Evolutionary conservation across 2,888 invertebrate genomes (phyloP).

Genomic region (Dicroscelio sp.): DNA sequence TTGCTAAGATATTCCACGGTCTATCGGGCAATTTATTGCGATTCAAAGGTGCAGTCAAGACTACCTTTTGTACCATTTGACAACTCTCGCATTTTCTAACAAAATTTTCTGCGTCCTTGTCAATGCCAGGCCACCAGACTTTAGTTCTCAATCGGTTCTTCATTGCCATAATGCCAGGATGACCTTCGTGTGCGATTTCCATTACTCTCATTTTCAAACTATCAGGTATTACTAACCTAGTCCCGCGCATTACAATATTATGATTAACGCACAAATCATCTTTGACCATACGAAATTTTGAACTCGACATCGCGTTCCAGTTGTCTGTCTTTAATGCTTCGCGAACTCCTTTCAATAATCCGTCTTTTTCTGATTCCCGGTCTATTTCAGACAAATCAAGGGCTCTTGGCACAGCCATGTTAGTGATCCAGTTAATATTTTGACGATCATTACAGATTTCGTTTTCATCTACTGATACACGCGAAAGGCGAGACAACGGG

Average conservation of each 20-base stretch:
- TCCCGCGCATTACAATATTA: constrained; percentile 8
- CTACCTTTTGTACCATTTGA: too few species aligned
- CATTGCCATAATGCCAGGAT: too few species aligned
- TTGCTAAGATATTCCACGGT: too few species aligned
- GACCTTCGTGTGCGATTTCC: too few species aligned
- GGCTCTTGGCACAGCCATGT: not conserved
- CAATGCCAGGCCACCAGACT: too few species aligned
- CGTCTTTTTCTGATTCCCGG: constrained; percentile 4
- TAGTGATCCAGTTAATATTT: not conserved
- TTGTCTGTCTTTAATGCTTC: not conserved
- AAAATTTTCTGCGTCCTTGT: too few species aligned
- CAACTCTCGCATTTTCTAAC: too few species aligned
- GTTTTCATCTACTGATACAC: not conserved
- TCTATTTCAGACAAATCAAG: not conserved
- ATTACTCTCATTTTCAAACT: too few species aligned
- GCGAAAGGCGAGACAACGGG: constrained; percentile 13
- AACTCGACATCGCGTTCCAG: not conserved
- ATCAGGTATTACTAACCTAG: too few species aligned
- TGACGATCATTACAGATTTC: not conserved
- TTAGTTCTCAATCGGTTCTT: too few species aligned
- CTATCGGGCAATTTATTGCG: too few species aligned
- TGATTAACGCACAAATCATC: constrained; percentile 12
- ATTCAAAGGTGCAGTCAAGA: too few species aligned
- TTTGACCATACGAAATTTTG: constrained; percentile 20
- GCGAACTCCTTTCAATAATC: not conserved